These are phyloP conservation scores for Apotomis betuletana DNA, from an alignment of 2,888 invertebrate species.

Conservation along the genomic window DNA sequence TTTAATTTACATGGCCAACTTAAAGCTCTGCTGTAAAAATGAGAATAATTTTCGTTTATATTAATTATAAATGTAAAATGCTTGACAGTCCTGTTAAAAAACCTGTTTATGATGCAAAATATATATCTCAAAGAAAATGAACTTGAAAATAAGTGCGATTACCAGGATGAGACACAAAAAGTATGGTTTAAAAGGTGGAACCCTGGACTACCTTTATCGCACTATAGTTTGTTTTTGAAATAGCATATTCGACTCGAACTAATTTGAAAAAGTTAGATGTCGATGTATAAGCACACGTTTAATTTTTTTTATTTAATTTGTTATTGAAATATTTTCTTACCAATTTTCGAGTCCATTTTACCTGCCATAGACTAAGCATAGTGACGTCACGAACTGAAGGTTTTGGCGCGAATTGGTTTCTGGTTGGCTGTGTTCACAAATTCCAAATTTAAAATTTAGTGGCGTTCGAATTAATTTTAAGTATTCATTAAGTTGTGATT, in stretches of 20 bases:
- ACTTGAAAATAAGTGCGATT: too few relatives aligned
- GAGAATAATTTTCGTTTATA: too few relatives aligned
- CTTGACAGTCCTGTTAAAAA: too few relatives aligned
- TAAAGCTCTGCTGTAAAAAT: too few relatives aligned
- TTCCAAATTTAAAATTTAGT: slow-evolving; percentile 67
- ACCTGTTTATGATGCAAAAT: too few relatives aligned
- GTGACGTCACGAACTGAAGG: slow-evolving; percentile 55
- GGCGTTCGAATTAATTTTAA: slow-evolving; percentile 80
- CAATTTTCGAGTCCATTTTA: slow-evolving; percentile 78
- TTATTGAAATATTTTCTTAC: slow-evolving; percentile 71
- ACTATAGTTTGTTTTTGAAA: not conserved
- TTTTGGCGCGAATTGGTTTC: slow-evolving; percentile 46
- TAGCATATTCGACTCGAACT: not conserved
- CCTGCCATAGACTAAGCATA: slow-evolving; percentile 81
- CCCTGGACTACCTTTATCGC: not conserved
- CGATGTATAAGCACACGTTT: slow-evolving; percentile 5
- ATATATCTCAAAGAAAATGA: too few relatives aligned
- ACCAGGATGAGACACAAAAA: too few relatives aligned
- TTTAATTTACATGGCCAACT: too few relatives aligned
- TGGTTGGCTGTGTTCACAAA: slow-evolving; percentile 55
- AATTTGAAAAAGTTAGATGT: not conserved
- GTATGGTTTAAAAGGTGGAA: too few relatives aligned
- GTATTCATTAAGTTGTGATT: slow-evolving; percentile 82
- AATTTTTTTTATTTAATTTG: slow-evolving; percentile 62
- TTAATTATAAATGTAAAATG: too few relatives aligned